A percentile compares a stretch with the other conserved stretches of the same genome.
Conservation (phyloP, 2,113 vertebrate species). For the Dasyornis broadbenti region DNA sequence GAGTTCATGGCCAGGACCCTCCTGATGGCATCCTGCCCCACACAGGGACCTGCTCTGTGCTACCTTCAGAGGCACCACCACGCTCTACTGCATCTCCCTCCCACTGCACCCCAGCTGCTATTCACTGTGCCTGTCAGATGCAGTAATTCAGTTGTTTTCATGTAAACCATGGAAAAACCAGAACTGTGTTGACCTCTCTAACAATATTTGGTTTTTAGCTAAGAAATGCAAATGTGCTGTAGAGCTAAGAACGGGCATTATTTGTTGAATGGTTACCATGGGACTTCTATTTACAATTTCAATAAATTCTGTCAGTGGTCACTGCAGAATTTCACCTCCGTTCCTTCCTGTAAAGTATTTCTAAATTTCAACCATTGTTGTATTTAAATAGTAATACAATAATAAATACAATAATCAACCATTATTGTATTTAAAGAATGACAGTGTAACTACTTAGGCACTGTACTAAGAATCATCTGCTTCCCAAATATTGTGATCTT, state of each 20-base stretch:
- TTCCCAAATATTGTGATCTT: not conserved
- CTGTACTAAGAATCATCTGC: not conserved
- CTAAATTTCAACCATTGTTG: not conserved
- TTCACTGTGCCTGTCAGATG: not conserved
- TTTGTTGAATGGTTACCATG: not conserved
- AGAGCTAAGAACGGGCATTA: not conserved
- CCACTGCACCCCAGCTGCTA: not conserved
- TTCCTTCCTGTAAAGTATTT: not conserved
- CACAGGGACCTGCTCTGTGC: not conserved
- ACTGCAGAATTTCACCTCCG: not conserved
- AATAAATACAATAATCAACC: not conserved
- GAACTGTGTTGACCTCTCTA: not conserved
- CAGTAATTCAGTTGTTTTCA: not conserved
- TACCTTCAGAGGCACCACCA: not conserved
- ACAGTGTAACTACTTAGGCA: not conserved
- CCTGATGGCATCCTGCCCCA: not conserved
- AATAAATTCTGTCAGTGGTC: not conserved
- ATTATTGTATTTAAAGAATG: not conserved
- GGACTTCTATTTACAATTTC: not conserved
- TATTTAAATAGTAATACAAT: not conserved
- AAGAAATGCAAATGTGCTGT: not conserved
- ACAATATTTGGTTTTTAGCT: not conserved
- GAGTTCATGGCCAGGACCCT: rapidly evolving
- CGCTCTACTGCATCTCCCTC: not conserved
- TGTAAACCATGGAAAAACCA: not conserved